Conservation (phyloP, 2,888 invertebrate genomes). For the Caenorhabditis sp. region DNA sequence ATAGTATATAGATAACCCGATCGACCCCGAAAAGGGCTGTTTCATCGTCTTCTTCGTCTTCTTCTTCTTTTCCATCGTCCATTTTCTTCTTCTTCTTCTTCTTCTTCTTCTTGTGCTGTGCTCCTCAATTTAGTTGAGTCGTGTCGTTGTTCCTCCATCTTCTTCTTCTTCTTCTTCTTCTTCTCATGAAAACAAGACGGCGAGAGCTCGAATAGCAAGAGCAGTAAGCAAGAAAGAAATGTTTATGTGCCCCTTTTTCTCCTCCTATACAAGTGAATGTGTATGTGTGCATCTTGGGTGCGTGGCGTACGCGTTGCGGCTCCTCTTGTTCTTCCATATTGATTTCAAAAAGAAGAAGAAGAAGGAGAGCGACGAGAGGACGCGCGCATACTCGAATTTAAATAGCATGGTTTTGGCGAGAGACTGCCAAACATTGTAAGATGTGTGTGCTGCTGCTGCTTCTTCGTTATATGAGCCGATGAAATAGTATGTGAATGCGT, state of each 20-base stretch:
- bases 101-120: conserved; percentile 2
- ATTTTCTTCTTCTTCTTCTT: conserved; percentile 3
- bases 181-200: neutral
- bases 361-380: neutral
- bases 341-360: neutral
- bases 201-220: neutral
- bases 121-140: conserved; percentile 2
- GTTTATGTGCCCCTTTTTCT: neutral
- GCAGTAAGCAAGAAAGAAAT: neutral
- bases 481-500: neutral
- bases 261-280: neutral
- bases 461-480: neutral
- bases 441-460: neutral
- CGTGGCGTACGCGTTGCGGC: neutral
- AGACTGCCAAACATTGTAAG: no score
- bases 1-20: neutral
- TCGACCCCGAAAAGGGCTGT: conserved; percentile 1
- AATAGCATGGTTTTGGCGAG: no score
- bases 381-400: no score
- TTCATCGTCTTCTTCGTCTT: neutral
- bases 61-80: no score
- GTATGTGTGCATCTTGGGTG: neutral
- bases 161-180: conserved; percentile 5
- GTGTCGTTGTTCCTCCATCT: neutral
- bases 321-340: neutral